phyloP scores from a whole-genome alignment of 37 sponge, comb jelly and placozoan genomes.

The Chondrilla cf. caribensis region DNA sequence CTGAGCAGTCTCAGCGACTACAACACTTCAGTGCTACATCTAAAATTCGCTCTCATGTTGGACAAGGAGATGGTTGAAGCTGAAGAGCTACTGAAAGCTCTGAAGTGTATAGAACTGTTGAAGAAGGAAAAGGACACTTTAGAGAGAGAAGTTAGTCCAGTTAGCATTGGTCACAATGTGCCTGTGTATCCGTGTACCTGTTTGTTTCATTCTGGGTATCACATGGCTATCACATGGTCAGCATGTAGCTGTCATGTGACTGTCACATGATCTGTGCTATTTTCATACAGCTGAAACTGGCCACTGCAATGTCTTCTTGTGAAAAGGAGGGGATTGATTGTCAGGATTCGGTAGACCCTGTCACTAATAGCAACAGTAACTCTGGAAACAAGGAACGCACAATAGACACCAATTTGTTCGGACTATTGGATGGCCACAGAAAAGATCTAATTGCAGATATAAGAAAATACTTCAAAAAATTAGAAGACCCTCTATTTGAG shows the following conservation, averaged over 20 bases:
- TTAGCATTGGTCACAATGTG: background rate
- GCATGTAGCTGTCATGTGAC: no score
- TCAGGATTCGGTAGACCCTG: background rate
- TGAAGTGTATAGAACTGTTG: background rate
- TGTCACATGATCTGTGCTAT: no score
- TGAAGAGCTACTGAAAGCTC: constrained; percentile 6
- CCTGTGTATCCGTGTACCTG: background rate
- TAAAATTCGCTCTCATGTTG: constrained; percentile 7
- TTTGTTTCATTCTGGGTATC: background rate
- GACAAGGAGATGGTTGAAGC: background rate
- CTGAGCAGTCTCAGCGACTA: background rate
- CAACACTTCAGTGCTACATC: background rate
- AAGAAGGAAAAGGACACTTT: background rate
- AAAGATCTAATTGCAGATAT: constrained; percentile 6
- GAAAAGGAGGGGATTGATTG: background rate
- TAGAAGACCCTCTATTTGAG: background rate
- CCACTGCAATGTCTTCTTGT: background rate
- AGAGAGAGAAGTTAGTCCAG: background rate
- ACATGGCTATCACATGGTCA: no score
- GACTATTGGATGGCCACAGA: background rate
- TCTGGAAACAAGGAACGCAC: no score
- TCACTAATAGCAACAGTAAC: background rate
- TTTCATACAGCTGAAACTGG: no score
- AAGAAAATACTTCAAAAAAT: background rate
- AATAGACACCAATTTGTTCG: no score